Base-by-base conservation (phyloP, 1,140 invertebrate species). In the Adoxophyes honmai region DNA sequence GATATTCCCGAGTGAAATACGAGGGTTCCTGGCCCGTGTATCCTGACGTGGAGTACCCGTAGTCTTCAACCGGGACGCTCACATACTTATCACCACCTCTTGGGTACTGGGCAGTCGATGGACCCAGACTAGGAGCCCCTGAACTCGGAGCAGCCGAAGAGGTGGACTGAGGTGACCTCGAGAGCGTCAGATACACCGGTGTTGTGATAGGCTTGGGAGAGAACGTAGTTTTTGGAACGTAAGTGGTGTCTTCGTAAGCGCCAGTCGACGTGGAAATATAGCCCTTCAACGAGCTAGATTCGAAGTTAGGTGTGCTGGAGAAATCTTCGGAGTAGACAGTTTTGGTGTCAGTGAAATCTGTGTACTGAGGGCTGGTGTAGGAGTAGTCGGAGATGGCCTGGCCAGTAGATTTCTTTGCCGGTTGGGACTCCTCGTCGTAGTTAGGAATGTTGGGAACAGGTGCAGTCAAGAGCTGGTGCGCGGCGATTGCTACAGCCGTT, bases 1-100 rank as follows among this genome's bases (percentile, higher is more conserved):
- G 65, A 59, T 90, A 90, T 72, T 89, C 88, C 56, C 88, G 81
- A 8, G 88, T 90, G 58, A 87, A 89, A 34, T 79, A 79, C 21
- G 76, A 73, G 28, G 85, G 78, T 39, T 85, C 81, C 61, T 69
- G 75, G 48, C 68, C 68, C n/a, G 59, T 60, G 55, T 83, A 74
- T 6, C 65, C 75, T 48, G 62, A 68, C 16, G 81, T 75, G 0
- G 82, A 76, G 59, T 72, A 81, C 18, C 62, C 66, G 52, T 69
- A 73, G 33, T 75, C 66, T 48, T 75, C 75, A 8, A 83, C 68
- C 1, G 81, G 78, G 3, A 77, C 77, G 33, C 70, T 63, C 54
- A 78, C 73, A 15, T 63, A 51, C 57, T 81, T 85, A 5, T 70
- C 70, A 51, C 59, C 82, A 15, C 74, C 64, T 13, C 59, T 62